Base-by-base conservation (phyloP, 2,888 invertebrate genomes). In the Ormyrus rosae region DNA sequence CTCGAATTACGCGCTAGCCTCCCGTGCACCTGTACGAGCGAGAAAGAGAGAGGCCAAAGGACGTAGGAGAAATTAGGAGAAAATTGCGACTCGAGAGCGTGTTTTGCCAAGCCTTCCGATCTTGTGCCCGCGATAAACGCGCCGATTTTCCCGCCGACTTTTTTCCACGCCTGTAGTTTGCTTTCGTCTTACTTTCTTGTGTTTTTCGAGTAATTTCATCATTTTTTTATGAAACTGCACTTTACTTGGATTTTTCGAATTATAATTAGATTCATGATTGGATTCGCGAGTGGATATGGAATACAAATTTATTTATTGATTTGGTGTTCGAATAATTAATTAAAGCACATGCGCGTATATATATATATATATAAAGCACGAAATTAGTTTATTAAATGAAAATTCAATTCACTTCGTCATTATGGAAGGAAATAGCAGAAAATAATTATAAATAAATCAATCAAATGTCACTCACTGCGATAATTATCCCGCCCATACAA, bases 1-100 rank as follows among this genome's bases (percentile, higher is more conserved):
- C 72, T 78, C 81, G 51, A 81, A 87, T 87, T 85, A 86, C 86
- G 84, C 85, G 76, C 67, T 34, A 4, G 34, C 11, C 58, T 51
- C 50, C 65, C 67, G 67, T 34, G 53, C 6, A 34, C 8, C 50
- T 65, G 6, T 65, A 65, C 50, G 50, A 4, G 19, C 13, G 10
- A 50, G 65, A n/a, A 60, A 13, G 60, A 13, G 19, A 19, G 34
- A 19, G 11, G 63, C 19, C 48, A 9, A 50, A 50, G 77, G 50
- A 51, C 45, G 13, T 6, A 50, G 64, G 64, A 64, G 63, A 58
- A 69, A 60, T 75, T 75, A 69, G 61, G 69, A 1, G 10, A 55
- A 76, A 76, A 77, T 81, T 81, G 58, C 77, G 50, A 10, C 56
- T 34, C 58, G 51, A 63, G 51, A 67, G 58, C 63, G 48, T 70